Evolutionary conservation across 2,888 invertebrate species (phyloP), one percentile per base, ranked within the genome.

Genomic region (Archaeoteleia sp.): DNA sequence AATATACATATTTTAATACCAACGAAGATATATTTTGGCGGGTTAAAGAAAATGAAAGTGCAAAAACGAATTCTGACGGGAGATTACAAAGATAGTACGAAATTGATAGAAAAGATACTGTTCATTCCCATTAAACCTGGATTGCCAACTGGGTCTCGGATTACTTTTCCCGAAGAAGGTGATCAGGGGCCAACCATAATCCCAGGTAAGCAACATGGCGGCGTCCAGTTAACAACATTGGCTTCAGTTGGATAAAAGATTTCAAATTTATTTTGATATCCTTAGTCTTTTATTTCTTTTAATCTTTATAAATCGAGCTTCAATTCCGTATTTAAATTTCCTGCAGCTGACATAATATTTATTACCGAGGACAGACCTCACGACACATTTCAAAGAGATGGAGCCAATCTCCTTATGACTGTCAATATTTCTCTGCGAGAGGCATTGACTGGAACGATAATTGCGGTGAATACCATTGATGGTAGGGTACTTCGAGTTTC

Each of bases 1-100:
- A n/a, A n/a, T n/a, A n/a, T n/a, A n/a, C n/a, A n/a, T n/a, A n/a
- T 25, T 58, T 49, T 25, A 42, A 29, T 39, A 40, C 13, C 25
- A n/a, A 23, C 43, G n/a, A 54, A 86, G 86, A 80, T 92, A 4
- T 93, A 88, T 81, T 90, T 88, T 74, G 95, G 95, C 0, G 91
- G 92, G 0, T 86, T 93, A n/a, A 95, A 94, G 83, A 91, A 93
- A 81, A 92, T 94, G 91, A 93, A 93, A 85, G 93, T 94, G 29
- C 90, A 91, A 78, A 88, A 92, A 30, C 86, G 91, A 39, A 91
- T 92, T 3, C 90, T 92, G 75, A 87, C 88, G 0, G 91, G 91
- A 57, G 89, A 89, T 35, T 89, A 90, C 4, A 90, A 78, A 87
- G 88, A 66, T 1, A 71, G 82, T 87, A 90, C 81, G 91, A 92